Evolutionary conservation across 2,113 vertebrate genomes (phyloP).

Genomic region (Gymnorhina tibicen): DNA sequence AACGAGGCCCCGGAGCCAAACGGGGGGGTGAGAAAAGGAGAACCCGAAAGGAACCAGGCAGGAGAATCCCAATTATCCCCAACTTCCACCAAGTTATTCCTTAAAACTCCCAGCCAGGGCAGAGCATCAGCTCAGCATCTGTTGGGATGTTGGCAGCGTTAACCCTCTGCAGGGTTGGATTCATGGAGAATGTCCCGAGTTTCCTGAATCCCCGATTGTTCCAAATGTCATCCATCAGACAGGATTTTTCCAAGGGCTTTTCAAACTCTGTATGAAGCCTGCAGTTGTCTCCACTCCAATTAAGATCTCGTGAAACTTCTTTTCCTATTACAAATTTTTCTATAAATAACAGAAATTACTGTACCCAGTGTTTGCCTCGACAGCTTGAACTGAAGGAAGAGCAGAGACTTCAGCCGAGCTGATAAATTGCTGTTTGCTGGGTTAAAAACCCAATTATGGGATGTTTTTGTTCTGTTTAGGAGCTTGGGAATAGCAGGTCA

Average conservation of each 20-base stretch:
- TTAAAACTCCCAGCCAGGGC: not conserved
- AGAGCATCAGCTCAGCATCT: not conserved
- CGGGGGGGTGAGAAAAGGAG: not conserved
- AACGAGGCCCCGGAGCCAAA: not conserved
- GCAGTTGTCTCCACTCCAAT: not conserved
- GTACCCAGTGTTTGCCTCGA: not conserved
- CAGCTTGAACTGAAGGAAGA: not conserved
- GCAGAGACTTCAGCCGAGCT: not conserved
- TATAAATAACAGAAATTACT: conserved; percentile 2
- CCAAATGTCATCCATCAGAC: not conserved
- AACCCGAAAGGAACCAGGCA: not conserved
- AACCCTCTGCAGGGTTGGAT: not conserved
- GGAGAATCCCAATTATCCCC: not conserved
- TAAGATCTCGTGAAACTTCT: not conserved
- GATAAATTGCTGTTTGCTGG: not conserved
- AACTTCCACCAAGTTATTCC: not conserved
- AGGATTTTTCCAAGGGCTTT: not conserved
- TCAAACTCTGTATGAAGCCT: not conserved
- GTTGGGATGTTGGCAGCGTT: not conserved
- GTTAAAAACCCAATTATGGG: not conserved
- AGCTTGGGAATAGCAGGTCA: not conserved
- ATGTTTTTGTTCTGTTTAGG: not conserved
- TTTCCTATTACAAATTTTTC: not conserved
- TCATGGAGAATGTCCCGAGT: not conserved
- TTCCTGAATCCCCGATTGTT: not conserved